A percentile compares a stretch with the other conserved stretches of the same genome.
Evolutionary conservation across 2,888 invertebrate genomes (phyloP).

Genomic region (Ischnus inquisitorius): DNA sequence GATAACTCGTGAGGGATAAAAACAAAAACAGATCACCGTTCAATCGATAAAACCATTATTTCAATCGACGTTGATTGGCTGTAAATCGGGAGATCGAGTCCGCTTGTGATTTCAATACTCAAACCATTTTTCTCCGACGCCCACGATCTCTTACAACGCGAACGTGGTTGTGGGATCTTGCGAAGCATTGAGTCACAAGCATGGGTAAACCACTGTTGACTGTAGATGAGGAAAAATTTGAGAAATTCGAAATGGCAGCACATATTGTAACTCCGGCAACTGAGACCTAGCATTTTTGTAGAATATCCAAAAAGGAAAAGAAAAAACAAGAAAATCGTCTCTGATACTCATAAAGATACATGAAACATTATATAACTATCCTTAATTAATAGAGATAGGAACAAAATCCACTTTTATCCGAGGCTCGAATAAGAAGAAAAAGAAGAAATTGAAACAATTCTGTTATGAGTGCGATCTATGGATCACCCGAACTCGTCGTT

Average conservation of each 20-base stretch:
- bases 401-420: conserved; percentile 45
- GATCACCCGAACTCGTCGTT: conserved; percentile 3
- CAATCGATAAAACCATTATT: conserved; percentile 50
- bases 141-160: background rate
- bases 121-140: conserved; percentile 11
- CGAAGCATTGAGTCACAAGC: conserved; percentile 36
- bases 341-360: conserved; percentile 43
- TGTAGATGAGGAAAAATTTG: conserved; percentile 37
- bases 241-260: conserved; percentile 51
- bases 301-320: conserved; percentile 38
- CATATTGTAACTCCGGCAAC: conserved; percentile 53
- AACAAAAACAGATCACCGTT: conserved; percentile 47
- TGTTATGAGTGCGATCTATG: conserved; percentile 46
- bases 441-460: conserved; percentile 41
- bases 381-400: conserved; percentile 55
- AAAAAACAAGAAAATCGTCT: conserved; percentile 34
- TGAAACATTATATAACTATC: conserved; percentile 52
- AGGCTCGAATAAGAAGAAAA: conserved; percentile 32
- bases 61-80: conserved; percentile 53
- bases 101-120: conserved; percentile 42
- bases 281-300: conserved; percentile 54
- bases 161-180: conserved; percentile 14
- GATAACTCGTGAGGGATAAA: conserved; percentile 53
- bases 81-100: conserved; percentile 41
- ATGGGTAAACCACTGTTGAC: conserved; percentile 38